These are phyloP conservation scores for Poeciliopsis occidentalis DNA, from an alignment of 2,113 vertebrate genomes.

Conservation along the genomic window DNA sequence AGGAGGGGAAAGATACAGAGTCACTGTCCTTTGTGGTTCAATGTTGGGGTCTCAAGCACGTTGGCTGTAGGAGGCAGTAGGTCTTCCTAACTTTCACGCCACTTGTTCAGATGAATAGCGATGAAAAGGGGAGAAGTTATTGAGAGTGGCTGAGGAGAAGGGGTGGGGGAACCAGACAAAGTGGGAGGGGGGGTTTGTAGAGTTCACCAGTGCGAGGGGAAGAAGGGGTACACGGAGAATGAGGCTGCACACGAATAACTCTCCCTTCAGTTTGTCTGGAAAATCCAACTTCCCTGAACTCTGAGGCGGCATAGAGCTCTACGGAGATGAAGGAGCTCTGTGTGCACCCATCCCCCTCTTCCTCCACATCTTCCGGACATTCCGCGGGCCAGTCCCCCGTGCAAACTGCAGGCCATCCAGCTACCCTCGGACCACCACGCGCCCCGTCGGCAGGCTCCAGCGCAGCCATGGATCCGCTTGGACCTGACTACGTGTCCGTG, in stretches of 20 bases:
- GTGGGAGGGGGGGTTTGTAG: conserved; percentile 58
- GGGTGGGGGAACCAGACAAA: conserved; percentile 39
- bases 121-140: conserved; percentile 20
- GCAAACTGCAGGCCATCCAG: conserved; percentile 45
- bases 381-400: conserved; percentile 42
- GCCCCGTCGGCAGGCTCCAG: conserved; percentile 43
- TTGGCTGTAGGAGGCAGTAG: conserved; percentile 67
- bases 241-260: conserved; percentile 50
- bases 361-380: conserved; percentile 55
- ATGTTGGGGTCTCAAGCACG: conserved; percentile 32
- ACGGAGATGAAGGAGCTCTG: conserved; percentile 69
- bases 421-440: conserved; percentile 46
- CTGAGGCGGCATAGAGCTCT: conserved; percentile 30
- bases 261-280: conserved; percentile 48
- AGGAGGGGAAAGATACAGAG: not conserved
- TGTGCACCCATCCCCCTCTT: conserved; percentile 62
- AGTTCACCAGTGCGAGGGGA: conserved; percentile 38
- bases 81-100: conserved; percentile 39
- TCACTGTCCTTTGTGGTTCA: conserved; percentile 14
- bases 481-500: conserved; percentile 74
- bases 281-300: conserved; percentile 39
- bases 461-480: conserved; percentile 61
- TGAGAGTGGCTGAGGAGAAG: conserved; percentile 23
- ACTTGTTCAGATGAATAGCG: conserved; percentile 17
- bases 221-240: conserved; percentile 51